phyloP scores from a whole-genome alignment of 2,888 invertebrate species.

The Caenorhabditis panamensis region DNA sequence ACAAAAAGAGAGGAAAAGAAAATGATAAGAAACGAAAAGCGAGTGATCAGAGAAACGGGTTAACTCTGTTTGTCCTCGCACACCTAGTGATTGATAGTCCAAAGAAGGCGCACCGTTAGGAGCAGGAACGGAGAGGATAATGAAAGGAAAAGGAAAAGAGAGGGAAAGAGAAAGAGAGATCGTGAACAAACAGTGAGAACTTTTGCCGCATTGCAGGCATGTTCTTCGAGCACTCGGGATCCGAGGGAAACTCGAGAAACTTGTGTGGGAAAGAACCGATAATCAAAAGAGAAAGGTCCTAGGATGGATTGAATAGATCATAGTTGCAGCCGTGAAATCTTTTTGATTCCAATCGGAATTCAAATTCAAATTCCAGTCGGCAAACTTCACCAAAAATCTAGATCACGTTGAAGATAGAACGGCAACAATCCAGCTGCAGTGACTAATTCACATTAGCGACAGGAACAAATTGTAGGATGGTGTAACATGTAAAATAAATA shows the following conservation, averaged over 20 bases:
- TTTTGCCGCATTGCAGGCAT: slow-evolving; percentile 4
- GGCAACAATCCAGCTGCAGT: too few species aligned
- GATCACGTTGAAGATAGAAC: too few species aligned
- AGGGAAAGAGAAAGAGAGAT: slow-evolving; percentile 9
- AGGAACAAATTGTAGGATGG: too few species aligned
- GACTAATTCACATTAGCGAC: too few species aligned
- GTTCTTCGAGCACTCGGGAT: background rate
- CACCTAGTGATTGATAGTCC: background rate
- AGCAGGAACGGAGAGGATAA: background rate
- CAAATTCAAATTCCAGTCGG: too few species aligned
- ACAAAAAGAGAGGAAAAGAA: background rate
- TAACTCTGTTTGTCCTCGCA: background rate
- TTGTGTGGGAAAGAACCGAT: too few species aligned
- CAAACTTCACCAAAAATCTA: too few species aligned
- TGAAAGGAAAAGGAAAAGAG: slow-evolving; percentile 18
- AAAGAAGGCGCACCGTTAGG: background rate
- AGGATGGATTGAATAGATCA: too few species aligned
- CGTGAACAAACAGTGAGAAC: slow-evolving; percentile 5
- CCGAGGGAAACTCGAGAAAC: background rate
- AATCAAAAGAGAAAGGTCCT: too few species aligned
- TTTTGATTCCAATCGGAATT: too few species aligned
- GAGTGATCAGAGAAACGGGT: background rate
- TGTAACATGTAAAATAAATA: too few species aligned
- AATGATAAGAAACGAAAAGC: background rate
- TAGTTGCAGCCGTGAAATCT: too few species aligned